Evolutionary conservation across 2,113 vertebrate species (phyloP).

Genomic region (Diadophis punctatus): DNA sequence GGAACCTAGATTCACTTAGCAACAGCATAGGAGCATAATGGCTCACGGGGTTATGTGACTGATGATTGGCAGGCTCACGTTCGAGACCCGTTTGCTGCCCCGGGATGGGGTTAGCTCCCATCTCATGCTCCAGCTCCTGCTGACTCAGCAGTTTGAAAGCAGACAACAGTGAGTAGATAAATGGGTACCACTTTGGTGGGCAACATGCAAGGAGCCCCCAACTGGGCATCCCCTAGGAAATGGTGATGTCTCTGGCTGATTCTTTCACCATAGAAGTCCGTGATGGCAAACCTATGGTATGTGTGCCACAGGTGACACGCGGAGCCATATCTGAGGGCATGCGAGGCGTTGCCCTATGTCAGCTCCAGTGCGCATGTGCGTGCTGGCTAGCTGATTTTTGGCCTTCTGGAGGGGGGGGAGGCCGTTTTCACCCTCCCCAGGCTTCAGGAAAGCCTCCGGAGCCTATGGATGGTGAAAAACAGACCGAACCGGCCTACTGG

Average conservation of each 20-base stretch:
- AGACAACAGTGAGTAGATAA: background rate
- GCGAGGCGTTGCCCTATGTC: too few species aligned
- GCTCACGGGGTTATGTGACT: background rate
- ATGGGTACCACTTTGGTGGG: background rate
- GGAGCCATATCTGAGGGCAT: too few species aligned
- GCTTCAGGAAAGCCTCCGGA: too few species aligned
- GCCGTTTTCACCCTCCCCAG: too few species aligned
- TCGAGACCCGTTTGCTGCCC: background rate
- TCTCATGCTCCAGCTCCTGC: background rate
- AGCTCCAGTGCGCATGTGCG: too few species aligned
- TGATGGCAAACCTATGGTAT: too few species aligned
- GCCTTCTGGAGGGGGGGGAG: too few species aligned
- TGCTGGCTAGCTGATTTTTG: too few species aligned
- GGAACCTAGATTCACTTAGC: background rate
- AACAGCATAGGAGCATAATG: background rate
- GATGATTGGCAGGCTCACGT: background rate
- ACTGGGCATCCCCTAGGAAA: background rate
- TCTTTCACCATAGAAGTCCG: background rate
- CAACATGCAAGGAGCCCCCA: background rate
- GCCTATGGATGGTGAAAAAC: too few species aligned
- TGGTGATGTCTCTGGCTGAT: background rate
- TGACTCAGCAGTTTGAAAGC: background rate
- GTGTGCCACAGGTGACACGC: too few species aligned
- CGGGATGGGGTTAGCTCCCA: background rate
- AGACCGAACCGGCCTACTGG: too few species aligned